Conservation (phyloP, 2,113 vertebrate species). For the Myotis davidii region DNA sequence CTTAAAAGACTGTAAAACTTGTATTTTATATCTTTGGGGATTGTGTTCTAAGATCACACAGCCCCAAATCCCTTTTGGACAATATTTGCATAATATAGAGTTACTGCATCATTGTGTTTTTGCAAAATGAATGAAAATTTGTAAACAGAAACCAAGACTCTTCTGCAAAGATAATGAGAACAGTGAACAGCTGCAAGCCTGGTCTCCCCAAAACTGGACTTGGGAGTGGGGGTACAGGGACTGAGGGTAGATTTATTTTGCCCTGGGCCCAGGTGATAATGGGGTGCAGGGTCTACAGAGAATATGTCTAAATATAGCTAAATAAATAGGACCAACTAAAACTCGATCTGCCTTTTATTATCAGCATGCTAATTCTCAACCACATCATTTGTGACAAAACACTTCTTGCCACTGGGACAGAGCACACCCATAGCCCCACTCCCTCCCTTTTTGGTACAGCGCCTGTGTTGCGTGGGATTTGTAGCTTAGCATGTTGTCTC, state of each 20-base stretch:
- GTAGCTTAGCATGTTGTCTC: background rate
- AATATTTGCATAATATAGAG: background rate
- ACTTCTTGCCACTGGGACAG: background rate
- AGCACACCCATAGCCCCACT: accelerated
- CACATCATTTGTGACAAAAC: background rate
- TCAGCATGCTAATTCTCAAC: background rate
- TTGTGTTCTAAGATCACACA: background rate
- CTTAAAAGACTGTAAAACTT: background rate
- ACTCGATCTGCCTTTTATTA: background rate
- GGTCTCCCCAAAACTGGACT: background rate
- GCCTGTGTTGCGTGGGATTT: background rate
- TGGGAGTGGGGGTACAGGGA: no score
- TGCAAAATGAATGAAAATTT: conserved; percentile 48
- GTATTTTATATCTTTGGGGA: background rate
- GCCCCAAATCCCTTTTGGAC: background rate
- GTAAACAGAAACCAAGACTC: background rate
- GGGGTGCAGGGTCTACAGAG: background rate
- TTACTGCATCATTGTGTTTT: background rate
- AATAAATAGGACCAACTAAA: background rate
- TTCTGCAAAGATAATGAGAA: background rate
- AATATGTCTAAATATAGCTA: background rate
- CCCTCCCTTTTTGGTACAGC: accelerated
- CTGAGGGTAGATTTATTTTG: background rate
- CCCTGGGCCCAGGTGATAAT: background rate
- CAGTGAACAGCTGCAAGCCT: background rate